Conservation (phyloP, 2,888 invertebrate genomes). For the Macrophya annulata region DNA sequence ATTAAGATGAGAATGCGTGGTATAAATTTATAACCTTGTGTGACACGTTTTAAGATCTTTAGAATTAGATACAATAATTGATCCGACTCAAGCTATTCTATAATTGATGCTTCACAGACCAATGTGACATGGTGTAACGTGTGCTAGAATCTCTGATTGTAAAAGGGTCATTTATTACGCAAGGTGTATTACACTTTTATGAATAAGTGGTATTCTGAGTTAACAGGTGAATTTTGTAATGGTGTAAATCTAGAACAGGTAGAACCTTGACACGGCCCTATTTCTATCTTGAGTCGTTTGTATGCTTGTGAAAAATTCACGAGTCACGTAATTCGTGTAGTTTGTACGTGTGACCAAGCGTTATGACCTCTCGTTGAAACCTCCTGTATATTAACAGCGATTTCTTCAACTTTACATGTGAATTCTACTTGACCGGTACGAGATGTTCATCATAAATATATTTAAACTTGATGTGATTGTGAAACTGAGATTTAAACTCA, state of each 20-base stretch:
- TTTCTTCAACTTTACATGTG: background rate
- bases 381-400: background rate
- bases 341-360: background rate
- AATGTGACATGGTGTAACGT: background rate
- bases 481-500: conserved; percentile 16
- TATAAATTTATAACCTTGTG: background rate
- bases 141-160: background rate
- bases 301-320: background rate
- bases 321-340: conserved; percentile 7
- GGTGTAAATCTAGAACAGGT: background rate
- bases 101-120: background rate
- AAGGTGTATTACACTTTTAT: background rate
- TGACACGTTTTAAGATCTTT: conserved; percentile 9
- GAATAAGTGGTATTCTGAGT: background rate
- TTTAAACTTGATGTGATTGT: background rate
- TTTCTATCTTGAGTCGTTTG: conserved; percentile 4
- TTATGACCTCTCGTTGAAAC: background rate
- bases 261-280: conserved; percentile 14
- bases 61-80: conserved; percentile 10
- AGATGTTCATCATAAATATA: background rate
- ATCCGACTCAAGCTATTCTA: conserved; percentile 3
- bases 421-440: background rate
- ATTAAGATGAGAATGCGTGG: background rate
- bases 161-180: background rate
- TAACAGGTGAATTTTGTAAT: conserved; percentile 24